Evolutionary conservation across 2,888 invertebrate species (phyloP).

Genomic region (Chironomus tentans): DNA sequence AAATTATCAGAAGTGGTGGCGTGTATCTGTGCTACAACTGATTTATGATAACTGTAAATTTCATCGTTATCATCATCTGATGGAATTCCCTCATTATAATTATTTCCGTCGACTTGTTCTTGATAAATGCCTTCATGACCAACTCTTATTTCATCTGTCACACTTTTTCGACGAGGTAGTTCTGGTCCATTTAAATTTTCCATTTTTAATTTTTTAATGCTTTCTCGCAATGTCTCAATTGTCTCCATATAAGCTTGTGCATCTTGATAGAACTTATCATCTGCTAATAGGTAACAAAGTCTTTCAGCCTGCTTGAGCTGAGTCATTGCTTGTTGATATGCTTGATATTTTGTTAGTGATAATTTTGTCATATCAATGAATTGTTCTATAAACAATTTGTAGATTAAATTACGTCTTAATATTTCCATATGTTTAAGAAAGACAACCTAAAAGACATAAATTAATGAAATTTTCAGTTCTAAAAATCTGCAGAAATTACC

Average conservation of each 20-base stretch:
- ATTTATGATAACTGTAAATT: slow-evolving; percentile 15
- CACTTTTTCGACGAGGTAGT: slow-evolving; percentile 33
- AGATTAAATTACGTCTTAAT: slow-evolving; percentile 51
- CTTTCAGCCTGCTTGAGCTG: slow-evolving; percentile 63
- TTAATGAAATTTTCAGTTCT: background rate
- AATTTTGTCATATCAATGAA: slow-evolving; percentile 60
- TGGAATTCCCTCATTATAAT: background rate
- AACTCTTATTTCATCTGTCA: slow-evolving; percentile 30
- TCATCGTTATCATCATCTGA: slow-evolving; percentile 22
- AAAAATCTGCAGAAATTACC: background rate
- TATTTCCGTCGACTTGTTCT: background rate
- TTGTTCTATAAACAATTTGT: slow-evolving; percentile 63
- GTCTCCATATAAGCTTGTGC: slow-evolving; percentile 48
- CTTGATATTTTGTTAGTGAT: slow-evolving; percentile 50
- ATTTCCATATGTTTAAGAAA: slow-evolving; percentile 43
- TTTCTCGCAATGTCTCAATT: slow-evolving; percentile 47
- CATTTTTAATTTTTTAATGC: slow-evolving; percentile 37
- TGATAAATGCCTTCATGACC: background rate
- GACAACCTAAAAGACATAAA: slow-evolving; percentile 10
- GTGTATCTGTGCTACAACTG: slow-evolving; percentile 11
- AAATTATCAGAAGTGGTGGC: slow-evolving; percentile 11
- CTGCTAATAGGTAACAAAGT: slow-evolving; percentile 53
- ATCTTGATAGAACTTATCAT: slow-evolving; percentile 47
- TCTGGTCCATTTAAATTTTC: slow-evolving; percentile 30
- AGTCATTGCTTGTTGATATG: slow-evolving; percentile 52